Evolutionary conservation across 2,113 vertebrate species (phyloP), one percentile per base, ranked within the genome.

Genomic region (Aptenodytes patagonicus): DNA sequence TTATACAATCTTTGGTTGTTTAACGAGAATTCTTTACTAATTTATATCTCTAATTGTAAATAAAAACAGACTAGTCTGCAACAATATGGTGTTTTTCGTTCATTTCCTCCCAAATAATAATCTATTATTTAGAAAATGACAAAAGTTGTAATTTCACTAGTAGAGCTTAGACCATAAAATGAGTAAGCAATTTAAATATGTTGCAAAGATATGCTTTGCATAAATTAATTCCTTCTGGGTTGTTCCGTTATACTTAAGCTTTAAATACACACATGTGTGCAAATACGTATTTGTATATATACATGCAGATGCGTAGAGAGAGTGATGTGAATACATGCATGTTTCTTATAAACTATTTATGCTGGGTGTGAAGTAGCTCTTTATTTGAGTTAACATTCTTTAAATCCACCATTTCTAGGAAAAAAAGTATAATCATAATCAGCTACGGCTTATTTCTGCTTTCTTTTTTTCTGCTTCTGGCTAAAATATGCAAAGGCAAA

Each of bases 41-140:
- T 99, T 99, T 99, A 99, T 99, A 99, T 99, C 98, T 99, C 98
- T 98, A 98, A 99, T 99, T 99, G 99, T 99, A 99, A 99, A 99
- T 99, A 99, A 99, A 99, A 98, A 98, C 97, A 98, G 98, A 98
- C 98, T 98, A 98, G 98, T 98, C 98, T 98, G 97, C 97, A 98
- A 98, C 98, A 98, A 96, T 89, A 47, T 80, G 92, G 97, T 94
- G 96, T 94, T 91, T 91, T 95, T 95, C 58, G 1, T 97, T 98
- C 92, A 81, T 98, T 98, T 96, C 26, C 96, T 54, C 80, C 62
- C 1, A 81, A 85, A 85, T 82, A 89, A 13, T 69, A 86, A 66
- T 77, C 26, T 58, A 44, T 70, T 93, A 76, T 93, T 83, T 77
- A 64, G 69, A 83, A 89, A 94, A 97, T 57, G 29, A 75, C 2